These are phyloP conservation scores for Platerodrilus igneus DNA, from an alignment of 2,888 invertebrate genomes.

Conservation along the genomic window DNA sequence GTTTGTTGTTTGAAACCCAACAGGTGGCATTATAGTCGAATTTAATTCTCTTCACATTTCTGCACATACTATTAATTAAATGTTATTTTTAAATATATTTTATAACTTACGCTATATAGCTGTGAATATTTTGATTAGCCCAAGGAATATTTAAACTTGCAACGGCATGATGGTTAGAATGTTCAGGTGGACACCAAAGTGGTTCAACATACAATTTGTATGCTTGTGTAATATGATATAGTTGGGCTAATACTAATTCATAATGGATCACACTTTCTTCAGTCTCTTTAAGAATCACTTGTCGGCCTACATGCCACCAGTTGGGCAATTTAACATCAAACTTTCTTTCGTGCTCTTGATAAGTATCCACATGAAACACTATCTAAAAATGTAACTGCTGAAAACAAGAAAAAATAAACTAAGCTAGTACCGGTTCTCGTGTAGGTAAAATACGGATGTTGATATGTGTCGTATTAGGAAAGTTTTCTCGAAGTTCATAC, in stretches of 20 bases:
- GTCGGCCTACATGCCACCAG: conserved; percentile 38
- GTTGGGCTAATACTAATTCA: conserved; percentile 55
- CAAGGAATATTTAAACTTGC: conserved; percentile 63
- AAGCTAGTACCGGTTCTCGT: conserved; percentile 54
- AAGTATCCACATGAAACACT: conserved; percentile 60
- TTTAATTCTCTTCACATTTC: no score
- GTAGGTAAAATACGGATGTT: conserved; percentile 63
- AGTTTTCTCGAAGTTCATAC: conserved; percentile 54
- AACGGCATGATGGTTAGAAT: conserved; percentile 53
- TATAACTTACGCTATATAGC: conserved; percentile 56
- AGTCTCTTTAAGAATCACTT: conserved; percentile 52
- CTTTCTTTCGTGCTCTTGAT: conserved; percentile 48
- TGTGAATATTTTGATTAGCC: conserved; percentile 58
- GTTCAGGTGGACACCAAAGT: conserved; percentile 41
- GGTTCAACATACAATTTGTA: conserved; percentile 59
- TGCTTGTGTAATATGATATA: conserved; percentile 58
- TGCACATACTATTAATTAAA: no score
- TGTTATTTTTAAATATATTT: conserved; percentile 1
- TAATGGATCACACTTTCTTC: conserved; percentile 57
- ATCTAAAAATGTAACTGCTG: conserved; percentile 49
- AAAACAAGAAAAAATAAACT: conserved; percentile 5
- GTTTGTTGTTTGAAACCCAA: no score
- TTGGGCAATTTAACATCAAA: conserved; percentile 37
- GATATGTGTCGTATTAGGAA: conserved; percentile 62
- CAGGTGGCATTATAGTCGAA: no score